Percentiles rank a stretch among this genome's conserved stretches.
These are phyloP conservation scores for Uropsilus gracilis DNA, from an alignment of 2,113 vertebrate genomes.

Conservation along the genomic window DNA sequence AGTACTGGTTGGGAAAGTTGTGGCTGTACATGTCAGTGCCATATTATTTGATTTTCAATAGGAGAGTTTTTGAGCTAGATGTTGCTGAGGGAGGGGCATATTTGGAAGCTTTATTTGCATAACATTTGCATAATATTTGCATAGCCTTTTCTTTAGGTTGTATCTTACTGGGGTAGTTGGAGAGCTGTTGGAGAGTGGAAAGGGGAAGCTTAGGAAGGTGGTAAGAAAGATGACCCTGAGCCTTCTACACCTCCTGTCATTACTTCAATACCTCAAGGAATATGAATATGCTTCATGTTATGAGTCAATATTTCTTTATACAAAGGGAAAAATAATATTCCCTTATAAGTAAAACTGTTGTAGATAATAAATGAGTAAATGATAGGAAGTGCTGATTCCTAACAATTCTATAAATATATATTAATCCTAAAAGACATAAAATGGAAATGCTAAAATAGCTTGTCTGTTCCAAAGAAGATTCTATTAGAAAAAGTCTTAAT, in stretches of 20 bases:
- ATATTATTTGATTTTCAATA: background rate
- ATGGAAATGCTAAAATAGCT: background rate
- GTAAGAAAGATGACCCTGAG: background rate
- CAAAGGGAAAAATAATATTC: background rate
- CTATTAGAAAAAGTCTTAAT: constrained; percentile 14
- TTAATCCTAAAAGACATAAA: background rate
- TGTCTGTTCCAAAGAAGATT: background rate
- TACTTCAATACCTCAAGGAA: background rate
- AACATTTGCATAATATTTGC: background rate
- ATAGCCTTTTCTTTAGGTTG: background rate
- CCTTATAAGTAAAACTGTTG: background rate
- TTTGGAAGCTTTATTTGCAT: background rate
- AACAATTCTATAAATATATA: background rate
- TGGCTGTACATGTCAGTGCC: background rate
- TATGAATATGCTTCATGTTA: background rate
- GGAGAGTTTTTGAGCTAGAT: background rate
- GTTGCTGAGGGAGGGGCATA: background rate
- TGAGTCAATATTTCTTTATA: background rate
- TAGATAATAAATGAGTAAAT: background rate
- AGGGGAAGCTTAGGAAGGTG: background rate
- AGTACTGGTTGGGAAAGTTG: background rate
- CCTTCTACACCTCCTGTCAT: background rate
- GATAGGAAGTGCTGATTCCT: background rate
- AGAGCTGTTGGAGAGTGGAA: background rate
- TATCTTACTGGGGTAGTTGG: background rate